Percentiles rank a stretch among this genome's conserved stretches.
Conservation (phyloP, 35 echinoderm and acorn worm genomes). For the Apostichopus parvimensis region DNA sequence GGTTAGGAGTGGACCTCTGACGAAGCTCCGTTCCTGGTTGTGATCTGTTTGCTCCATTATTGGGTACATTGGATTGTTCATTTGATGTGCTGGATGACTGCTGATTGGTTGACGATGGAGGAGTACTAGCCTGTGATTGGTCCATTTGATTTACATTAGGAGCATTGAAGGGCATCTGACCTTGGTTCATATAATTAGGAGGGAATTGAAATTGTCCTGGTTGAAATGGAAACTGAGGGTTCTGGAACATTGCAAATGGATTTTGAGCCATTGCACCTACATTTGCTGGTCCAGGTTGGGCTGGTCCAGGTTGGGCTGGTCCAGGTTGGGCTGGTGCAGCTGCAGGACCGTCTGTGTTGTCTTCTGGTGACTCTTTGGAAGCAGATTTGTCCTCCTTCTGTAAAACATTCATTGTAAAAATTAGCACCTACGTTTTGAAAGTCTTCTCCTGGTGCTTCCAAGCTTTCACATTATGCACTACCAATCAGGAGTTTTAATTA, state of each 20-base stretch:
- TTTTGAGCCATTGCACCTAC: slow-evolving; percentile 51
- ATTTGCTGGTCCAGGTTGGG: slow-evolving; percentile 56
- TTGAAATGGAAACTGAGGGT: slow-evolving; percentile 66
- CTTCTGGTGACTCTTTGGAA: not conserved
- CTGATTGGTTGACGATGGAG: not conserved
- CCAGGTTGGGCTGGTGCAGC: slow-evolving; percentile 28
- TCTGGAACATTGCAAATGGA: slow-evolving; percentile 59
- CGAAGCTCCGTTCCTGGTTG: slow-evolving; percentile 10
- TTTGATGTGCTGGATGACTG: not conserved
- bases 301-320: too few relatives aligned
- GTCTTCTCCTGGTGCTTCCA: too few relatives aligned
- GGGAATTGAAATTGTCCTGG: slow-evolving; percentile 69
- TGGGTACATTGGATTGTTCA: not conserved
- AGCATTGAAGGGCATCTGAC: slow-evolving; percentile 43
- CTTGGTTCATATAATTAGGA: slow-evolving; percentile 66
- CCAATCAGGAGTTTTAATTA: too few relatives aligned
- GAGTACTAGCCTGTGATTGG: slow-evolving; percentile 28
- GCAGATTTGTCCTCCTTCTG: slow-evolving; percentile 70
- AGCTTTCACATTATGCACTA: too few relatives aligned
- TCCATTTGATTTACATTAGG: not conserved
- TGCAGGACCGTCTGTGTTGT: not conserved
- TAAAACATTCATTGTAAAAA: not conserved
- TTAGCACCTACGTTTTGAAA: too few relatives aligned
- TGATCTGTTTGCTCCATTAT: not conserved
- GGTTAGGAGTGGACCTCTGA: not conserved